phyloP scores from a whole-genome alignment of 1,140 invertebrate genomes.

The Heterodera schachtii region DNA sequence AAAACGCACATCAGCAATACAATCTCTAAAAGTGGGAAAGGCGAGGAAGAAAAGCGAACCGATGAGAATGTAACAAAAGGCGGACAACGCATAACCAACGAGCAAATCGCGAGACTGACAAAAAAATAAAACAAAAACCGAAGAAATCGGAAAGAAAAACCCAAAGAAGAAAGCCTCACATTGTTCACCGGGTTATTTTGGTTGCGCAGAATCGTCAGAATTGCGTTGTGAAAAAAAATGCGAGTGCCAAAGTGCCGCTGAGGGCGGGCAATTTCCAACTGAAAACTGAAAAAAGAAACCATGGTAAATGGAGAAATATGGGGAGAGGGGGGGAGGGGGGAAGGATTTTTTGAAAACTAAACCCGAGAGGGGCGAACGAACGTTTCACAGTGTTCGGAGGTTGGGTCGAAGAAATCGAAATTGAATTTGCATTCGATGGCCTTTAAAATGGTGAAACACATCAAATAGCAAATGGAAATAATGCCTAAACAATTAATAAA shows the following conservation, averaged over 20 bases:
- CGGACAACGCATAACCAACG: constrained; percentile 81
- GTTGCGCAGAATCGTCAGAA: constrained; percentile 81
- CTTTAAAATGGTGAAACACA: constrained; percentile 78
- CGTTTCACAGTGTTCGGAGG: constrained; percentile 67
- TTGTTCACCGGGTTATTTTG: constrained; percentile 84
- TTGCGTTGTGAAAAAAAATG: constrained; percentile 89
- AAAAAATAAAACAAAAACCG: no score
- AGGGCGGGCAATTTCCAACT: constrained; percentile 78
- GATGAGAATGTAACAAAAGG: constrained; percentile 80
- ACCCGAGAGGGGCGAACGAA: background rate
- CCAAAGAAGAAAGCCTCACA: no score
- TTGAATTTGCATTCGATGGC: constrained; percentile 79
- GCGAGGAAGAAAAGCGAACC: constrained; percentile 80
- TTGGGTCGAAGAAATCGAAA: constrained; percentile 70
- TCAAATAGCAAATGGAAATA: constrained; percentile 78
- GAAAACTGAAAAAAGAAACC: constrained; percentile 69
- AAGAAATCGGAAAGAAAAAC: no score
- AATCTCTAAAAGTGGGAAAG: constrained; percentile 81
- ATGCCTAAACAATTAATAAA: constrained; percentile 72
- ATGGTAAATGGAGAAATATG: constrained; percentile 10
- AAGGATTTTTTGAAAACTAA: no score
- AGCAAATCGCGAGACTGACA: constrained; percentile 85
- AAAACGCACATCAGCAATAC: constrained; percentile 85
- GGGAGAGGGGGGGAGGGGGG: no score
- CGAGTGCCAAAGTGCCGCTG: constrained; percentile 81